Base-by-base conservation (phyloP, 2,797 vertebrate genomes). In the Thripadectes ignobilis region DNA sequence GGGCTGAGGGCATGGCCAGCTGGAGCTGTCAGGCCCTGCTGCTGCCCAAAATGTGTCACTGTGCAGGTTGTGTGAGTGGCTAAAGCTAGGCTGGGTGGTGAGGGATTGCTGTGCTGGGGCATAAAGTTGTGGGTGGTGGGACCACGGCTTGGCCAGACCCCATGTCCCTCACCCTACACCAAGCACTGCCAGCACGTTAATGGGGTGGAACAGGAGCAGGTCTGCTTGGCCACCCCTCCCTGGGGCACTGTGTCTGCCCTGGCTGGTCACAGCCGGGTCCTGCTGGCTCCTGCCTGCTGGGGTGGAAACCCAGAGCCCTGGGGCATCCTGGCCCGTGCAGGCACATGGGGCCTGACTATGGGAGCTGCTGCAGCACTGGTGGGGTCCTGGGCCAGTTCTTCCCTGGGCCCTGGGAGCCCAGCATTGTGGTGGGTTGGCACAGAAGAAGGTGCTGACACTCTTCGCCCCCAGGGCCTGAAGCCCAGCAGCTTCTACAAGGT, bases 401-500 rank as follows among this genome's bases (percentile, higher is more conserved):
- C 36, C 68, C 80, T 1, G 2, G 6, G 36, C 24, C 14, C 39
- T n/a, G 58, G 54, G 48, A 84, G 61, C 32, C 38, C 1, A 0
- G 3, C 0, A 1, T 57, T 5, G 10, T 10, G n/a, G 24, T 2
- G 2, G 58, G 30, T 4, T 59, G 38, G 36, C 32, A 51, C 36
- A 46, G 73, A 24, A 51, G 65, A 24, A 74, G 30, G 9, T 16
- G 7, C 41, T 92, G 63, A 69, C 3, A 4, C 11, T 46, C 5
- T 0, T 71, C 4, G 0, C 23, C 54, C 78, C 7, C 97, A 99
- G 99, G 99, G 99, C 59, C 99, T 99, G 65, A 99, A 99, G 97
- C 99, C 99, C 5, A 99, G 99, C 97, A 99, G 99, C 95, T 99
- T 99, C 98, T 98, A 98, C 98, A 99, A 99, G 96, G 99, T 99